Evolutionary conservation across 53 echinoderm and acorn worm species (phyloP).

Genomic region (Crossaster papposus): DNA sequence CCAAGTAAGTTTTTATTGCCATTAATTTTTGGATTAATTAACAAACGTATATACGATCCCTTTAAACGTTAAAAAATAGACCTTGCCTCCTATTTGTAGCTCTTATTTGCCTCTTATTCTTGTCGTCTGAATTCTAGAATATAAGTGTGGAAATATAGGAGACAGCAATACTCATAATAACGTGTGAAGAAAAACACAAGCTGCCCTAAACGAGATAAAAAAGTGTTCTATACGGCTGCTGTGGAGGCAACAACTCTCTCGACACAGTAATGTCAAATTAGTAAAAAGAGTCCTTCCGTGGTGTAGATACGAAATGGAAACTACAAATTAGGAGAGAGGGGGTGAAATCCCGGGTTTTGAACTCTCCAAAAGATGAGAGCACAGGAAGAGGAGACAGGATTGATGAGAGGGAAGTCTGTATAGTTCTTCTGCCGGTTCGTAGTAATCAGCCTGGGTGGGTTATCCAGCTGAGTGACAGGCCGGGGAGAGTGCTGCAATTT

Average conservation of each 20-base stretch:
- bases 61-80: too few relatives aligned
- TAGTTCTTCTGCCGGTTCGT: background rate
- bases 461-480: background rate
- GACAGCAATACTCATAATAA: background rate
- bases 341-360: background rate
- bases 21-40: too few relatives aligned
- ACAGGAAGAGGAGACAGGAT: background rate
- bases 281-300: background rate
- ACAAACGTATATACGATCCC: too few relatives aligned
- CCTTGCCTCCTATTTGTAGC: too few relatives aligned
- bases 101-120: too few relatives aligned
- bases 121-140: too few relatives aligned
- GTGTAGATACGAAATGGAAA: background rate
- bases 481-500: conserved; percentile 58
- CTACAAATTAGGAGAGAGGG: conserved; percentile 8
- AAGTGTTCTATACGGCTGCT: background rate
- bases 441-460: conserved; percentile 22
- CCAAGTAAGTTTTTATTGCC: too few relatives aligned
- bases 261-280: conserved; percentile 5
- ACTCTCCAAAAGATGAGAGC: background rate
- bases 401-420: conserved; percentile 34
- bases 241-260: background rate
- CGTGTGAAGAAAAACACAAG: background rate
- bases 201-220: background rate
- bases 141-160: too few relatives aligned